Evolutionary conservation across 2,797 vertebrate genomes (phyloP), one percentile per base, ranked within the genome.

Genomic region (Sylvia borin): DNA sequence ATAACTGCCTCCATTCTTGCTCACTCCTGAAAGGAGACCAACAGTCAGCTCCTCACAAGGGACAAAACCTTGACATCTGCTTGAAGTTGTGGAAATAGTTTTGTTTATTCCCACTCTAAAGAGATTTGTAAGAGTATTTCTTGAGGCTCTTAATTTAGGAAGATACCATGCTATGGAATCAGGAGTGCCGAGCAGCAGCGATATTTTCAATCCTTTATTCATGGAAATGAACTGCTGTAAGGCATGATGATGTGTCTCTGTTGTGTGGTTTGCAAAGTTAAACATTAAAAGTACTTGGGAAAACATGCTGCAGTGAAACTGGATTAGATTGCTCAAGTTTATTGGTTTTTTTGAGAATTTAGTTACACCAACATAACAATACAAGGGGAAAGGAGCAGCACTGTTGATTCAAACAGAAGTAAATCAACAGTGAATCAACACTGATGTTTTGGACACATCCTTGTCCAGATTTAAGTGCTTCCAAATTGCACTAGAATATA

Each of bases 221-320:
- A 70, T 79, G 71, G 90, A 95, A 96, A 95, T 70, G 31, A 73
- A 10, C 60, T 92, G 90, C 95, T 96, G 25, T 76, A 38, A 95
- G 91, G 73, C 82, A 82, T 6, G 18, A 36, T 40, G 85, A 76
- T 92, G 55, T 55, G 29, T 85, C 86, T 95, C 82, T 72, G 45
- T 80, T 93, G 48, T 86, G 66, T 79, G 70, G 58, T 86, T 95
- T 90, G 64, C 79, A 79, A 94, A 92, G 88, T 84, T 90, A 90
- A 90, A 94, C 70, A 65, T 90, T 70, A 75, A 68, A 90, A 93
- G 73, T 85, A 84, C 66, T 42, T 58, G 47, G 38, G 60, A 80
- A 90, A 85, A 72, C 76, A 83, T 19, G 38, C 74, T 85, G 74
- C 80, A 54, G 5, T 89, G 88, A 66, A 93, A 81, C 87, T 77